Percentiles rank a stretch among this genome's conserved stretches.
Evolutionary conservation across 2,888 invertebrate species (phyloP).

Genomic region (Caenorhabditis japonica): DNA sequence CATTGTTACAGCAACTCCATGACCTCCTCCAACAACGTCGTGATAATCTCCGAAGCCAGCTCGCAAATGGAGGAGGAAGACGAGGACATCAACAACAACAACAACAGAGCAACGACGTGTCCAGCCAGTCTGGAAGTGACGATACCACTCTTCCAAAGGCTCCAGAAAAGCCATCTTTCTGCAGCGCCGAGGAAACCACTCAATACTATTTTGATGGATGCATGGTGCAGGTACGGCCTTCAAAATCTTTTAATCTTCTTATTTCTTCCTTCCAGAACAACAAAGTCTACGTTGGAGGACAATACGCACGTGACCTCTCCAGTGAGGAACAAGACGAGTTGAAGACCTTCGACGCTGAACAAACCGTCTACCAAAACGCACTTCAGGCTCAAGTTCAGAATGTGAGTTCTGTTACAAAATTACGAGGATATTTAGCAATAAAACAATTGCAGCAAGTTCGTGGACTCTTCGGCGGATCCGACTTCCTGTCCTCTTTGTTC

Average conservation of each 20-base stretch:
- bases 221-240: slow-evolving; percentile 63
- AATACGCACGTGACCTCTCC: slow-evolving; percentile 72
- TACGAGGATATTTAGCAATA: background rate
- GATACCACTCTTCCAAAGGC: slow-evolving; percentile 55
- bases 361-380: slow-evolving; percentile 68
- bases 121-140: slow-evolving; percentile 23
- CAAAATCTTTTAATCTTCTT: slow-evolving; percentile 24
- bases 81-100: slow-evolving; percentile 32
- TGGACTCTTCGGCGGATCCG: slow-evolving; percentile 70
- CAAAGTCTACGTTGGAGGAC: slow-evolving; percentile 74
- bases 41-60: slow-evolving; percentile 37
- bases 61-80: slow-evolving; percentile 16
- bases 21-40: slow-evolving; percentile 49
- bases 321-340: slow-evolving; percentile 67
- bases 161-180: slow-evolving; percentile 74
- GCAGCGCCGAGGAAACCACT: slow-evolving; percentile 72
- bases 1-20: slow-evolving; percentile 52
- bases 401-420: slow-evolving; percentile 24
- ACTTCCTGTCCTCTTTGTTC: slow-evolving; percentile 65
- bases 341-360: slow-evolving; percentile 70
- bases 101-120: slow-evolving; percentile 38
- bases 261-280: slow-evolving; percentile 63
- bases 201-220: slow-evolving; percentile 76
- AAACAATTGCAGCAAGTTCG: slow-evolving; percentile 67
- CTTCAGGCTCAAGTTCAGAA: slow-evolving; percentile 65